Conservation (phyloP, 1,140 invertebrate species). For the Pachypeltis micranthus region DNA sequence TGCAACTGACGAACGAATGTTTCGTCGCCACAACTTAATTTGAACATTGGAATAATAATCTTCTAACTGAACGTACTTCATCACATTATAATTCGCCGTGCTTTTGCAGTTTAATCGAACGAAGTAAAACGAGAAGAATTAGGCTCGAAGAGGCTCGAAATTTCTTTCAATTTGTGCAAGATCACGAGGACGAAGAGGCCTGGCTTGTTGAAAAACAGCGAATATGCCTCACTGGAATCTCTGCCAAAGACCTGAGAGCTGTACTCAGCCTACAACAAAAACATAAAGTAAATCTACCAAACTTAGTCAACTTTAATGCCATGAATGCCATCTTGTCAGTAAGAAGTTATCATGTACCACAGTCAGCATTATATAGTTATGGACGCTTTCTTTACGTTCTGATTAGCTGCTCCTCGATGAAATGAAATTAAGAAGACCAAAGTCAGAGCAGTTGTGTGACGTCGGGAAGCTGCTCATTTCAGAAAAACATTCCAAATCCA, state of each 20-base stretch:
- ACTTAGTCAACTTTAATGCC: not conserved
- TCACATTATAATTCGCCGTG: no score
- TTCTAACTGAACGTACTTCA: no score
- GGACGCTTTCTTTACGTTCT: slow-evolving; percentile 12
- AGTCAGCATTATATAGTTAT: no score
- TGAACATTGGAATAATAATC: no score
- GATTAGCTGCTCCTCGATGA: slow-evolving; percentile 69
- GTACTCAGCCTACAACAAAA: slow-evolving; percentile 85
- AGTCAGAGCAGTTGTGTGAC: slow-evolving; percentile 63
- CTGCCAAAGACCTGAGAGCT: slow-evolving; percentile 82
- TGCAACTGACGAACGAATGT: no score
- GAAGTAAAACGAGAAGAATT: slow-evolving; percentile 63
- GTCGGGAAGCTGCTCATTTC: slow-evolving; percentile 60
- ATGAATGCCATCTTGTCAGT: no score
- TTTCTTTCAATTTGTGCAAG: slow-evolving; percentile 90
- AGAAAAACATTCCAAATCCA: slow-evolving; percentile 61
- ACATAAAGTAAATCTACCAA: slow-evolving; percentile 64
- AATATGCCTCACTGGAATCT: slow-evolving; percentile 78
- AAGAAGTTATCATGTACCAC: no score
- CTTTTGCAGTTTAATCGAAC: slow-evolving; percentile 45
- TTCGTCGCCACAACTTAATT: no score
- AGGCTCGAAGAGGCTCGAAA: slow-evolving; percentile 81
- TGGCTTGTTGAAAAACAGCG: slow-evolving; percentile 88
- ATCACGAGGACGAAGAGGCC: slow-evolving; percentile 85
- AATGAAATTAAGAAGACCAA: slow-evolving; percentile 69